Evolutionary conservation across 2,797 vertebrate genomes (phyloP).

Genomic region (Numenius phaeopus): DNA sequence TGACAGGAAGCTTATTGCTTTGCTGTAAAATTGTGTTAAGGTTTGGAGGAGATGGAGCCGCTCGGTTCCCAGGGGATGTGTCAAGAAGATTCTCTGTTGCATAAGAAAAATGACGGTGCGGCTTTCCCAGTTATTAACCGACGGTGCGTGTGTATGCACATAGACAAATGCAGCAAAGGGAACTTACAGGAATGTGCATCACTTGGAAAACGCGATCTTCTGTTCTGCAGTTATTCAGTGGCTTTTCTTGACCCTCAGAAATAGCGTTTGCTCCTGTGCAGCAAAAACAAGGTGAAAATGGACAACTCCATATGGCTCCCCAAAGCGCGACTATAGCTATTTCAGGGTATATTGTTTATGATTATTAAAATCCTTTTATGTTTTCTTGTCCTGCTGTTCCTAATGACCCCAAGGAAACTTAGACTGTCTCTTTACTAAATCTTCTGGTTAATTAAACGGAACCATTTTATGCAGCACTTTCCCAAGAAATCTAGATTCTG

Average conservation of each 20-base stretch:
- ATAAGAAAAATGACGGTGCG: background rate
- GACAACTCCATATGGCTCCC: background rate
- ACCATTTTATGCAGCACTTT: background rate
- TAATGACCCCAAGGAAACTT: slow-evolving; percentile 31
- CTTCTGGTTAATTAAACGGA: slow-evolving; percentile 16
- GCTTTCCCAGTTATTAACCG: slow-evolving; percentile 5
- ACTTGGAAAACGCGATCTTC: rapidly evolving
- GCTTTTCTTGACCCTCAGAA: background rate
- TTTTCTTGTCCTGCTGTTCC: slow-evolving; percentile 47
- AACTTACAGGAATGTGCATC: background rate
- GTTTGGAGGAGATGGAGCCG: slow-evolving; percentile 50
- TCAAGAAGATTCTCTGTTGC: slow-evolving; percentile 14
- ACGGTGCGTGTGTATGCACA: background rate
- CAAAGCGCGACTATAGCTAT: background rate
- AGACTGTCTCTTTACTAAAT: slow-evolving; percentile 27
- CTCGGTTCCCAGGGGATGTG: background rate
- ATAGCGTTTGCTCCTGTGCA: background rate
- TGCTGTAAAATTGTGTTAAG: slow-evolving; percentile 50
- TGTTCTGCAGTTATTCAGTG: background rate
- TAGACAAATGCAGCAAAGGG: background rate
- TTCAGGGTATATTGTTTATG: background rate
- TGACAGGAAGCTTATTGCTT: slow-evolving; percentile 64
- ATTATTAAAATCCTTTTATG: slow-evolving; percentile 3
- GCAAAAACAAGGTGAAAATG: background rate
- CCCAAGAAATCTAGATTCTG: background rate